Base-by-base conservation (phyloP, 2,797 vertebrate species). In the Varecia variegata region DNA sequence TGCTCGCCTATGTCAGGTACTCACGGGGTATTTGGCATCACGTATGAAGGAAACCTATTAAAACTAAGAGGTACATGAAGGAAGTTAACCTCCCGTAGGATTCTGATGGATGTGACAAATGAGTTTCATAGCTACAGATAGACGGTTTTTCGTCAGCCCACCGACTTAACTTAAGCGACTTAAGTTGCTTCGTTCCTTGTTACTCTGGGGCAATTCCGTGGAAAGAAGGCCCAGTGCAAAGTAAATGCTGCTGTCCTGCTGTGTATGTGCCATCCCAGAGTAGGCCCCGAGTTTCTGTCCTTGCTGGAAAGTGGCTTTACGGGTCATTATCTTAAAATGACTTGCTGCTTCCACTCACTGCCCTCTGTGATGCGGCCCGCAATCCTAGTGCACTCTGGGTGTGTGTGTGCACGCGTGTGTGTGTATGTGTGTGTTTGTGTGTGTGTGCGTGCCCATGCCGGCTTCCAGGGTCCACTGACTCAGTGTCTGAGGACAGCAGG, bases 171-270 rank as follows among this genome's bases (percentile, higher is more conserved):
- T 35, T 56, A 56, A 67, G 18, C 54, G 60, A 7, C 13, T 1
- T 3, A 40, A 45, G 7, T 47, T 12, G 12, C 50, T 40, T 70
- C 13, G 73, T 35, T 73, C 86, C 0, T 87, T 56, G 47, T 76
- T 27, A 7, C 80, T 88, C 68, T 50, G 21, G 0, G 35, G 21
- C 79, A 95, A 54, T 32, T 32, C n/a, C 15, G 18, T 62, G 35
- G 52, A 95, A 97, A 79, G 35, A 79, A 73, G 0, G 45, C 45
- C 47, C 92, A 87, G 50, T 45, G 87, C 23, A 76, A 65, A 88
- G 54, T 20, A 74, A 91, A 54, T 20, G 35, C 3, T 3, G 18
- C 40, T 10, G 25, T 62, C 32, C 8, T 25, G 5, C 30, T 62
- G 1, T 3, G 50, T 35, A 0, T 50, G 1, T 23, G 60, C 23